Base-by-base conservation (phyloP, 1,140 invertebrate species). In the Drosophila yakuba region DNA sequence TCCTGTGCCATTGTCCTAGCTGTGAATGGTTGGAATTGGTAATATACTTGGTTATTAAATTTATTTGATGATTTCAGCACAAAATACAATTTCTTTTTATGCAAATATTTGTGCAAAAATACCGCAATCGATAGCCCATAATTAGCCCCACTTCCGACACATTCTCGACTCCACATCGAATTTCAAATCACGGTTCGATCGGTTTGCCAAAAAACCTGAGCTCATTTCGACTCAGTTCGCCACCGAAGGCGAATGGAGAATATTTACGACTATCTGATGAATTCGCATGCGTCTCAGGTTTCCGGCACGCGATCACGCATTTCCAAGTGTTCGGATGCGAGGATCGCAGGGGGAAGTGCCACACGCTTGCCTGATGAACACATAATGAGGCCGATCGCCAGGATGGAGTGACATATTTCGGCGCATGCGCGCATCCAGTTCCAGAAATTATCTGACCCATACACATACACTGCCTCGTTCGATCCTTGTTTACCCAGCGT, bases 301-400 rank as follows among this genome's bases (percentile, higher is more conserved):
- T 74, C 28, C 69, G 72, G 69, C 72, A 74, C 72, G 69, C 72
- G 72, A 56, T 74, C 38, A 61, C 51, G 72, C 72, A 74, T 74
- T 74, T 63, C 38, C 48, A 74, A 74, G 50, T 20, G n/a, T 15
- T 14, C 32, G 35, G 38, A 17, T 20, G 35, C 17, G 25, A 10
- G 35, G 41, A 12, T 23, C 10, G 38, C 35, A 32, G 28, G 43
- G 52, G 36, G n/a, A n/a, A 48, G 43, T 17, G 11, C 17, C 4
- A 35, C 51, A 71, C 64, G 68, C 57, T 66, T 66, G 35, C 11
- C 44, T 41, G 66, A 71, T 58, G 57, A 45, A 32, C 47, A 45
- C 32, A 61, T 39, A 44, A 73, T 45, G 28, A 45, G 39, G 50
- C 50, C 36, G 55, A 23, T 39, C 32, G 35, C n/a, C n/a, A 48